phyloP scores from a whole-genome alignment of 2,888 invertebrate species.

The Siphlonurus alternatus region DNA sequence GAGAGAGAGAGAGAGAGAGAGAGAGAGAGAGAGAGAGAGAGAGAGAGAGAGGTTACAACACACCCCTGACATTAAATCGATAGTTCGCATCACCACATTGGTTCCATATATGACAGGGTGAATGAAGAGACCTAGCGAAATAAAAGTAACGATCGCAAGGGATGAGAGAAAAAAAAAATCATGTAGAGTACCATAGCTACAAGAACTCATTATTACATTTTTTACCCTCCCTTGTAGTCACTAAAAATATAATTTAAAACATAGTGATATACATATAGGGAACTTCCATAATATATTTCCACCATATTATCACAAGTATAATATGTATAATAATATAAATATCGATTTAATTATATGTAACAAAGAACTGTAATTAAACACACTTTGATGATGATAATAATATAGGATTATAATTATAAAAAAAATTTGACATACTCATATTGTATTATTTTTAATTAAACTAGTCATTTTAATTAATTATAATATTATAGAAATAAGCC shows the following conservation, averaged over 20 bases:
- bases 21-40: too few relatives aligned
- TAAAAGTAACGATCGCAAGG: not conserved
- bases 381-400: not conserved
- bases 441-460: not conserved
- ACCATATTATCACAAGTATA: too few relatives aligned
- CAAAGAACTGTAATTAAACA: not conserved
- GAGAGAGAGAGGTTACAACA: too few relatives aligned
- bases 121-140: not conserved
- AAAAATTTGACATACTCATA: too few relatives aligned
- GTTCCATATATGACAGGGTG: too few relatives aligned
- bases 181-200: not conserved
- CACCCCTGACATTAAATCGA: too few relatives aligned
- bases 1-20: too few relatives aligned
- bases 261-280: not conserved
- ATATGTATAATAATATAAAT: too few relatives aligned
- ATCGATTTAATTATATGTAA: not conserved
- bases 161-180: not conserved
- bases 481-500: not conserved
- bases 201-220: not conserved
- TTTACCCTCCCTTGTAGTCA: not conserved
- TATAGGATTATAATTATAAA: not conserved
- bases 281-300: too few relatives aligned
- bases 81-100: too few relatives aligned
- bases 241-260: not conserved
- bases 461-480: not conserved